phyloP scores from a whole-genome alignment of 2,113 vertebrate species.

The Onychorhynchus coronatus region DNA sequence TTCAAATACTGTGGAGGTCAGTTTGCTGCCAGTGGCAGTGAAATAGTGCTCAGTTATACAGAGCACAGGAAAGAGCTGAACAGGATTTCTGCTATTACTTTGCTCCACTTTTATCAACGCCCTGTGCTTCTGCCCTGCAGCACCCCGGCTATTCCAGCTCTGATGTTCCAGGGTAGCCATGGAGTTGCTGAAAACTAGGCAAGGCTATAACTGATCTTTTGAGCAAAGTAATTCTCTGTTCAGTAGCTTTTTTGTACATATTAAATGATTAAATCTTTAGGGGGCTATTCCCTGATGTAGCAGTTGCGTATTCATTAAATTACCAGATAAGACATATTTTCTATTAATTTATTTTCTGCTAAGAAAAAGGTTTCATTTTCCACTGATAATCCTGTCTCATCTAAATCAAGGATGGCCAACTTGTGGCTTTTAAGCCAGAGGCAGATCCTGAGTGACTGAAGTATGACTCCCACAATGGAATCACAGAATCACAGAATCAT shows the following conservation, averaged over 20 bases:
- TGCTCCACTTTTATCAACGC: neutral
- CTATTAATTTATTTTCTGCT: slow-evolving; percentile 21
- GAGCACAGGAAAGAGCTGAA: neutral
- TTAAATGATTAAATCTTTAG: slow-evolving; percentile 72
- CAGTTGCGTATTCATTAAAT: slow-evolving; percentile 67
- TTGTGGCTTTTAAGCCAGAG: neutral
- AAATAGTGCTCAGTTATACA: neutral
- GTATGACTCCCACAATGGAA: neutral
- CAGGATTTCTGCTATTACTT: neutral
- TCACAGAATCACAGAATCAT: neutral
- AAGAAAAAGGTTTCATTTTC: slow-evolving; percentile 28
- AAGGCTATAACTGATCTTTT: slow-evolving; percentile 20
- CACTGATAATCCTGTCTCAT: slow-evolving; percentile 24
- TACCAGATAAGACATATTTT: slow-evolving; percentile 42
- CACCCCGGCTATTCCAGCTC: neutral
- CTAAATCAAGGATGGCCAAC: neutral
- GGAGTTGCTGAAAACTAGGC: slow-evolving; percentile 7
- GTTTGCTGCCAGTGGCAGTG: neutral
- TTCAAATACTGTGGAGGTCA: neutral
- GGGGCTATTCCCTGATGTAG: slow-evolving; percentile 57
- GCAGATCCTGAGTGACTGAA: neutral
- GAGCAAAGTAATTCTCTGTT: slow-evolving; percentile 39
- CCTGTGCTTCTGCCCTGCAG: neutral
- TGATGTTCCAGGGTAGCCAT: neutral
- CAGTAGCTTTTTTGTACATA: slow-evolving; percentile 57